Base-by-base conservation (phyloP, 2,797 vertebrate genomes). In the Rhabdomys pumilio region DNA sequence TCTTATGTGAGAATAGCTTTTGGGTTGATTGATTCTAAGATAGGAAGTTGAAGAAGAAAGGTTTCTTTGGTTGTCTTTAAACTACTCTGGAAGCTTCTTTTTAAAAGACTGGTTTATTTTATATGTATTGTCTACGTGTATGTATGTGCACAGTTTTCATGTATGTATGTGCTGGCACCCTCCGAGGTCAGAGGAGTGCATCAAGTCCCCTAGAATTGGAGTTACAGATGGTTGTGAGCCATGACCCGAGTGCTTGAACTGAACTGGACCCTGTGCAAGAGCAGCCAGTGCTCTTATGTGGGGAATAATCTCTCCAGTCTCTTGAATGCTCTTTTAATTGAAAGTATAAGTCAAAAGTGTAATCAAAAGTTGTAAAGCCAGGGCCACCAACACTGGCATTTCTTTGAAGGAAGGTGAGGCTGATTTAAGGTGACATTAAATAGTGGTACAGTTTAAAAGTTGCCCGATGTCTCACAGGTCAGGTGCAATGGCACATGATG, bases 381-480 rank as follows among this genome's bases (percentile, higher is more conserved):
- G 79, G 83, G 65, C 86, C 89, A n/a, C 31, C 92, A 86, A 14
- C 34, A 29, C 1, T 65, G 41, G 1, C 67, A 73, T 77, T 91
- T 93, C 63, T 95, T 79, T 92, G 44, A 93, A 90, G 44, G 55
- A 75, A 92, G 61, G 47, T 89, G 50, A 90, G n/a, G 65, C 13
- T 87, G 15, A 83, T 76, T 97, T 87, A 90, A 50, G 50, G 13
- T 96, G 86, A 73, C 26, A 53, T 59, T 84, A 19, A 75, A 6
- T 73, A 67, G 53, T 29, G 47, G 7, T 34, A 20, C 11, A 50
- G 19, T 87, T 95, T 85, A 84, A 95, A 92, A 75, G 59, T 67
- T 84, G 31, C 7, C 73, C 22, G 19, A 15, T 3, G 10, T 69
- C 44, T 47, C 19, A 24, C 19, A 38, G 38, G 61, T 75, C 53